Percentiles rank a stretch among this genome's conserved stretches.
These are phyloP conservation scores for Clarias pachynema DNA, from an alignment of 2,797 vertebrate species.

Conservation along the genomic window DNA sequence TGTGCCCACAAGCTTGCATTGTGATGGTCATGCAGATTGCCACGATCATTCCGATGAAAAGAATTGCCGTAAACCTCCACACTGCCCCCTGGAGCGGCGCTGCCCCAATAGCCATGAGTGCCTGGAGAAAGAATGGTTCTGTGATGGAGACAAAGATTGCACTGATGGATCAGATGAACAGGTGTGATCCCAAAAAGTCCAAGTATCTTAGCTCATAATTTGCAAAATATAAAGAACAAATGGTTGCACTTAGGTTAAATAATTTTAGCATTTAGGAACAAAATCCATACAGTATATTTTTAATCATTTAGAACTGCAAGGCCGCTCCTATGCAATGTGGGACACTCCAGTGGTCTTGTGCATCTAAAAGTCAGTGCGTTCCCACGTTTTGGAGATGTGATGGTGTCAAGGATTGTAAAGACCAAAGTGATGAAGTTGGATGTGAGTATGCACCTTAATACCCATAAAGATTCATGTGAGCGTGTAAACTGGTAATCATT, in stretches of 20 bases:
- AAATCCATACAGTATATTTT: too few species aligned
- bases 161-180: slow-evolving; percentile 84
- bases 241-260: not conserved
- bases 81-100: slow-evolving; percentile 69
- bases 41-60: slow-evolving; percentile 85
- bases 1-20: slow-evolving; percentile 75
- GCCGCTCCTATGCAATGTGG: slow-evolving; percentile 63
- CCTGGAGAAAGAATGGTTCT: slow-evolving; percentile 83
- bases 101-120: slow-evolving; percentile 82
- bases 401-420: slow-evolving; percentile 78
- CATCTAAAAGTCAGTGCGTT: slow-evolving; percentile 74
- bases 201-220: not conserved
- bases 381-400: slow-evolving; percentile 86
- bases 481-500: not conserved
- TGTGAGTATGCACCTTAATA: slow-evolving; percentile 72
- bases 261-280: too few species aligned
- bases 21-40: slow-evolving; percentile 87
- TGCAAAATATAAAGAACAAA: not conserved
- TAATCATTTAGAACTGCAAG: slow-evolving; percentile 71
- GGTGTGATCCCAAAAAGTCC: slow-evolving; percentile 63
- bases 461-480: not conserved
- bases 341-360: slow-evolving; percentile 80
- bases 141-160: slow-evolving; percentile 86
- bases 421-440: slow-evolving; percentile 79
- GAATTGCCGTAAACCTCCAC: slow-evolving; percentile 72